phyloP scores from a whole-genome alignment of 2,113 vertebrate genomes.

The Melanostigma gelatinosum region DNA sequence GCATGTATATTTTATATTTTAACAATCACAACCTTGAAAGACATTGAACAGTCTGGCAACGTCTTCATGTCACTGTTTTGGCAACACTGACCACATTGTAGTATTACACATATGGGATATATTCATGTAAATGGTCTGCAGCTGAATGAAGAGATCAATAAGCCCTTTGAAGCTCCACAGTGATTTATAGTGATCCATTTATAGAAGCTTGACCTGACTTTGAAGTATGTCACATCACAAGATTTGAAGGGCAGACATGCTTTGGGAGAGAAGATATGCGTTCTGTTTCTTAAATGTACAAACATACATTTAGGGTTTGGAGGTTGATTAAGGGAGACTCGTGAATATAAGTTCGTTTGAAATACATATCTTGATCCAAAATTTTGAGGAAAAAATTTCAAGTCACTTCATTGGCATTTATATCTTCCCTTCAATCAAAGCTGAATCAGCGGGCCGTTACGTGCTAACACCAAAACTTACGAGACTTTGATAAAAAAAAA shows the following conservation, averaged over 20 bases:
- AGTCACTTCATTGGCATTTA: neutral
- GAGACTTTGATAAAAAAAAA: slow-evolving; percentile 1
- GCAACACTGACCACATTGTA: neutral
- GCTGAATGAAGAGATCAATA: neutral
- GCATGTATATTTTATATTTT: neutral
- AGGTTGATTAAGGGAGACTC: neutral
- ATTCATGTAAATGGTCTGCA: neutral
- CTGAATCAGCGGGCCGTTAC: neutral
- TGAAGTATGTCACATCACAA: neutral
- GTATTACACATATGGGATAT: neutral
- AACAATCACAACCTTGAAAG: neutral
- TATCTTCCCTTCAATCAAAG: neutral
- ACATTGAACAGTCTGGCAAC: neutral
- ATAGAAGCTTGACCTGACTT: neutral
- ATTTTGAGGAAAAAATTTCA: neutral
- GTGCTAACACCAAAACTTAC: neutral
- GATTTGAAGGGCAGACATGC: neutral
- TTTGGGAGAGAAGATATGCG: neutral
- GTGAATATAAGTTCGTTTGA: neutral
- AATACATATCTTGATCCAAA: neutral
- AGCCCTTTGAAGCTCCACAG: neutral
- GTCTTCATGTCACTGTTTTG: neutral
- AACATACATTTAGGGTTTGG: neutral
- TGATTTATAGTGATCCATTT: neutral
- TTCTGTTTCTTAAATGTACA: too few relatives aligned